phyloP scores from a whole-genome alignment of 2,888 invertebrate species.

The Protophormia terraenovae region DNA sequence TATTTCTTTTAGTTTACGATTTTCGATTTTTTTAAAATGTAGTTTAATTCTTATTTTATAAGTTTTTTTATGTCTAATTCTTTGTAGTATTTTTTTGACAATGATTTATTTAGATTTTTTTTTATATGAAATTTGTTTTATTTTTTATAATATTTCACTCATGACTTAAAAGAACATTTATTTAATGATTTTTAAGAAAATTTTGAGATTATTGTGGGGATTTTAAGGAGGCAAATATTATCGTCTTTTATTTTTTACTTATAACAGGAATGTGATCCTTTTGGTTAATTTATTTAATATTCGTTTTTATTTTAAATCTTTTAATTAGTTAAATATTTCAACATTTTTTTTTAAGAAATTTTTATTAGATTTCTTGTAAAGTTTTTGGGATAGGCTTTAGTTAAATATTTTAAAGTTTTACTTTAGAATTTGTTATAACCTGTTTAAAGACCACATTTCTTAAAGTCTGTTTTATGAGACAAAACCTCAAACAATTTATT shows the following conservation, averaged over 20 bases:
- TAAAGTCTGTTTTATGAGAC: not conserved
- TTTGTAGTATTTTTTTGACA: conserved; percentile 21
- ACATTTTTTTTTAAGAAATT: no score
- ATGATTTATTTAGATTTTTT: conserved; percentile 4
- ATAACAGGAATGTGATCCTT: not conserved
- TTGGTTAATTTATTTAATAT: not conserved
- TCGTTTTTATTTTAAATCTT: not conserved
- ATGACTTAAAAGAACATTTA: conserved; percentile 7
- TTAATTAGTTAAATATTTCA: no score
- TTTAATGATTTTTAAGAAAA: no score
- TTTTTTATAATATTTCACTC: conserved; percentile 15
- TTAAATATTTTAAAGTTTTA: no score
- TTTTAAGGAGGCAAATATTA: not conserved
- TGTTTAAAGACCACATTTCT: not conserved
- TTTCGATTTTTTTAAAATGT: conserved; percentile 50
- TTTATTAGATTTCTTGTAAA: no score
- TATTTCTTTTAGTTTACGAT: conserved; percentile 28
- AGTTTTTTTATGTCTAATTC: not conserved
- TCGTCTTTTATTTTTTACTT: not conserved
- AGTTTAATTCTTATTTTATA: not conserved
- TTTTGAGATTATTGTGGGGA: not conserved
- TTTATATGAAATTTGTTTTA: not conserved
- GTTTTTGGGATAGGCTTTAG: no score
- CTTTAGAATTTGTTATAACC: no score
- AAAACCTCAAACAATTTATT: not conserved